Evolutionary conservation across 2,113 vertebrate species (phyloP).

Genomic region (Amazona guildingii): DNA sequence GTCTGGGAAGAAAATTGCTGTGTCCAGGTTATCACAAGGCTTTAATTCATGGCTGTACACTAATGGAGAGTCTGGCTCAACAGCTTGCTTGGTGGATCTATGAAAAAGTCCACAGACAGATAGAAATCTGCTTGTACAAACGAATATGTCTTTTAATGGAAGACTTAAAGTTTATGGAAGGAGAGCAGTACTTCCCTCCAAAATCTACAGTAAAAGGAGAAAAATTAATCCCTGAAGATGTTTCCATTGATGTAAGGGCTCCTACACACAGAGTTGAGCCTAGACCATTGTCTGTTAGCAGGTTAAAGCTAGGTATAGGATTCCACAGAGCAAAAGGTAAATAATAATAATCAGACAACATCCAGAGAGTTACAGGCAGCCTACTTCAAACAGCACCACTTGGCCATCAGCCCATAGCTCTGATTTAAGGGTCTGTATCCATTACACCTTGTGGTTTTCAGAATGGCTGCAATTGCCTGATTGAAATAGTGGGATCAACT

Average conservation of each 20-base stretch:
- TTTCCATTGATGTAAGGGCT: background rate
- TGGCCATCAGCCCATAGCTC: background rate
- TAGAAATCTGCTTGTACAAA: background rate
- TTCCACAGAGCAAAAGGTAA: background rate
- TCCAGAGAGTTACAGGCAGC: conserved; percentile 3
- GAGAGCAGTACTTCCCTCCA: background rate
- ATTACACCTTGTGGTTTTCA: background rate
- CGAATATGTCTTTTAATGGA: background rate
- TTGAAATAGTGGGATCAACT: background rate
- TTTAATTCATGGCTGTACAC: background rate
- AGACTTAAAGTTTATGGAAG: background rate
- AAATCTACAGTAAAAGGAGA: background rate
- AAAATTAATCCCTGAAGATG: background rate
- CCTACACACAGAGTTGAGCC: background rate
- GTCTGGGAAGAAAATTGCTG: background rate
- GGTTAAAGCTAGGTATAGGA: background rate
- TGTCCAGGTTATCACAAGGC: background rate
- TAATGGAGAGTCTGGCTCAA: background rate
- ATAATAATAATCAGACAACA: background rate
- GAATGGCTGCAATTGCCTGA: background rate
- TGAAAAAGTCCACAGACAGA: background rate
- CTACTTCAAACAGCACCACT: background rate
- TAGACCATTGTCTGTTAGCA: background rate
- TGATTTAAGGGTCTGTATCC: background rate
- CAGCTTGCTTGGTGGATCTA: background rate